phyloP scores from a whole-genome alignment of 2,888 invertebrate species.

The Criorhina ranunculi region DNA sequence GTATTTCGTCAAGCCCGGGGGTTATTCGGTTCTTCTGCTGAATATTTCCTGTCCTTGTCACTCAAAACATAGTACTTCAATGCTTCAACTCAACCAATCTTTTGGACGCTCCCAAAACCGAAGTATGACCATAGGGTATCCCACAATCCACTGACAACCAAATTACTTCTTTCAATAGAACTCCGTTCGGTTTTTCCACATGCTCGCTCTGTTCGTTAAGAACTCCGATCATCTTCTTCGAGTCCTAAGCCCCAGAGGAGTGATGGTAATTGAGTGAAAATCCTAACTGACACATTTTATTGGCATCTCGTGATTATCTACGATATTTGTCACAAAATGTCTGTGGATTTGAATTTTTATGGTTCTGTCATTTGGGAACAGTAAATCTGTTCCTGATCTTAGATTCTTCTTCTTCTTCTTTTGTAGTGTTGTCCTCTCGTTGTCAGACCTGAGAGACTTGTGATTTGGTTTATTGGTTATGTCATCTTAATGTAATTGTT shows the following conservation, averaged over 20 bases:
- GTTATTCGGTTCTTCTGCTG: too few species aligned
- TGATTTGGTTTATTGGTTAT: constrained; percentile 72
- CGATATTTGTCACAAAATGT: constrained; percentile 76
- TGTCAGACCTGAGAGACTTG: constrained; percentile 4
- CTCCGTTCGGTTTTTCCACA: constrained; percentile 6
- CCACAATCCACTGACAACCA: not conserved
- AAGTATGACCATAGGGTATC: constrained; percentile 34
- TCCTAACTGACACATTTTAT: constrained; percentile 77
- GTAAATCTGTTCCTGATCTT: constrained; percentile 65
- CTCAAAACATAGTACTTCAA: too few species aligned
- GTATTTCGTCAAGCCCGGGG: too few species aligned
- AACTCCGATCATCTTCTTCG: constrained; percentile 32
- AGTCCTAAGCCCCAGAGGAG: constrained; percentile 26
- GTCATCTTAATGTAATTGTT: constrained; percentile 73
- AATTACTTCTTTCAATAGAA: too few species aligned
- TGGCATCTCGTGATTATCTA: constrained; percentile 73
- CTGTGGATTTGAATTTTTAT: constrained; percentile 71
- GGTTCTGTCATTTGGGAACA: constrained; percentile 67
- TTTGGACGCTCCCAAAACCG: too few species aligned
- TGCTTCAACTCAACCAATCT: too few species aligned
- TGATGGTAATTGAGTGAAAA: constrained; percentile 76
- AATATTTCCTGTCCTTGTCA: too few species aligned
- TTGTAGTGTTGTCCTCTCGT: not conserved
- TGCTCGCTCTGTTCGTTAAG: constrained; percentile 5
- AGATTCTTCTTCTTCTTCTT: constrained; percentile 25